Percentiles rank a stretch among this genome's conserved stretches.
phyloP scores from a whole-genome alignment of 2,888 invertebrate species.

The Nephrotoma guestfalica region DNA sequence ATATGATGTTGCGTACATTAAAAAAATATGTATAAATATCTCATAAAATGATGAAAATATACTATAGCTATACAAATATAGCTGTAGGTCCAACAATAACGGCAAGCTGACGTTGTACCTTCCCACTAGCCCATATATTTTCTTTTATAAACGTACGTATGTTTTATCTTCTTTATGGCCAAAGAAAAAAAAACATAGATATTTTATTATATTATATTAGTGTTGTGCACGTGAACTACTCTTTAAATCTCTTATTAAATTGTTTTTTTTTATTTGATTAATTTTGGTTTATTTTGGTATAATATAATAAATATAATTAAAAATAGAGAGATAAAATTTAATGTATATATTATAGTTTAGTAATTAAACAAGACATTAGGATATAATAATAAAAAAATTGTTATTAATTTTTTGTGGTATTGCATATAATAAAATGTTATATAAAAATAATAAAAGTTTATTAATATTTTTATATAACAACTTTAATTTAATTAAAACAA shows the following conservation, averaged over 20 bases:
- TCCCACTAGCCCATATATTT: conserved; percentile 32
- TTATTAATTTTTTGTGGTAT: background rate
- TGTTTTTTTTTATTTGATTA: background rate
- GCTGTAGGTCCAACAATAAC: conserved; percentile 47
- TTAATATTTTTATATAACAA: background rate
- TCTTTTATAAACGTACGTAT: background rate
- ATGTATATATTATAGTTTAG: background rate
- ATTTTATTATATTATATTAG: background rate
- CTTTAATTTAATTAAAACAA: background rate
- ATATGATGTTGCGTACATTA: background rate
- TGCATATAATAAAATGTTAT: background rate
- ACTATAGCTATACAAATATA: conserved; percentile 7
- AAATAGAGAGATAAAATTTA: background rate
- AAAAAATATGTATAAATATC: conserved; percentile 4
- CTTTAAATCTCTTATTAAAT: conserved; percentile 16
- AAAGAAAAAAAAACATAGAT: background rate
- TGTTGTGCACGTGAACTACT: conserved; percentile 27
- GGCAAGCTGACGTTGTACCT: conserved; percentile 46
- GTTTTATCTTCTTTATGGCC: conserved; percentile 1
- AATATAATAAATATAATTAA: background rate
- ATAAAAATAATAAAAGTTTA: background rate
- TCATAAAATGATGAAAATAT: conserved; percentile 7
- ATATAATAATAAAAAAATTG: background rate
- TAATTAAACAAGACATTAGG: background rate
- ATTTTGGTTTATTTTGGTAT: background rate